A percentile compares a stretch with the other conserved stretches of the same genome.
Evolutionary conservation across 2,113 vertebrate genomes (phyloP).

Genomic region (Cephalophus harveyi): DNA sequence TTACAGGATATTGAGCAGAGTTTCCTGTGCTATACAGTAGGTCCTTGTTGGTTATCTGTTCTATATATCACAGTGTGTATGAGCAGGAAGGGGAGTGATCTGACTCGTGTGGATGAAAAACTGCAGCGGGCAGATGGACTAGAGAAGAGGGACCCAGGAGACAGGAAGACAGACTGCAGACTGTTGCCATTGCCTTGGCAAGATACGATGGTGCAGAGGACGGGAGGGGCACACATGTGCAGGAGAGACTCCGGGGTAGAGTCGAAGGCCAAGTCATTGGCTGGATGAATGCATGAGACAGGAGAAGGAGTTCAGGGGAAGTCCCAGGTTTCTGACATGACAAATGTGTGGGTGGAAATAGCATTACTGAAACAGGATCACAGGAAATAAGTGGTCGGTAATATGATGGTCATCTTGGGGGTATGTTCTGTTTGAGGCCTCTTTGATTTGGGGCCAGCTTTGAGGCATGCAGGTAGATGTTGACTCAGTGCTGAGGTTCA

Average conservation of each 20-base stretch:
- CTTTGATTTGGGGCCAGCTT: neutral
- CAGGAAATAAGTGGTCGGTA: neutral
- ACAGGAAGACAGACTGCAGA: neutral
- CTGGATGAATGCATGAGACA: neutral
- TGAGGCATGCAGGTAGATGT: neutral
- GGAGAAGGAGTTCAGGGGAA: neutral
- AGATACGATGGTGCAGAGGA: neutral
- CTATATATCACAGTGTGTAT: neutral
- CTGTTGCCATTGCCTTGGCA: neutral
- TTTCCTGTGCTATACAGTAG: neutral
- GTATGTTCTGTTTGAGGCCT: too few species aligned
- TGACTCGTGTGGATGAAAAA: neutral
- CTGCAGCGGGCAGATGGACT: neutral
- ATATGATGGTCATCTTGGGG: neutral
- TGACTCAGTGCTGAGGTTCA: neutral
- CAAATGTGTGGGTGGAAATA: neutral
- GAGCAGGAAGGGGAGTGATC: neutral
- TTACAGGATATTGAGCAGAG: neutral
- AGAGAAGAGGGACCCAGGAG: neutral
- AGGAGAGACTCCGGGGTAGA: neutral
- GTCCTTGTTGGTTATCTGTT: neutral
- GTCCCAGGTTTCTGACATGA: neutral
- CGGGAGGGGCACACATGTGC: fast-evolving
- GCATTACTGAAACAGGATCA: neutral
- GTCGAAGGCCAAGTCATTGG: neutral